Conservation (phyloP, 1,140 invertebrate species). For the Armadillidium nasatum region DNA sequence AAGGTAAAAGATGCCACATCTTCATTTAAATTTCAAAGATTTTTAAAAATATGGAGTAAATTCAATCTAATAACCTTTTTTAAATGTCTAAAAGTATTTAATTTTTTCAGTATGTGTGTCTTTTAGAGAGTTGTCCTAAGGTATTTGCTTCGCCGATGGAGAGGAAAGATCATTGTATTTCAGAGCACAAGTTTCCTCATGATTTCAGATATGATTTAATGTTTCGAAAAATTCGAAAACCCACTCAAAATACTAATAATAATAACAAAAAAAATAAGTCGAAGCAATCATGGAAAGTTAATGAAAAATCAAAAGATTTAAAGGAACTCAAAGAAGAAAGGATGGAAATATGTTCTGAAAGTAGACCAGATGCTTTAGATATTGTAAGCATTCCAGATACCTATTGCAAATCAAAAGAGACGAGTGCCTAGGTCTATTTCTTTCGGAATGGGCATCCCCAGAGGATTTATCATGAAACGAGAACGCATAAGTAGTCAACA, state of each 20-base stretch:
- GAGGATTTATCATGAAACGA: not conserved
- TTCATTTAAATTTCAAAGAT: not conserved
- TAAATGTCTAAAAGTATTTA: not conserved
- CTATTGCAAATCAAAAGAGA: too few relatives aligned
- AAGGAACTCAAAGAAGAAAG: not conserved
- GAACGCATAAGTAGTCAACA: not conserved
- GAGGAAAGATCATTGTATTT: not conserved
- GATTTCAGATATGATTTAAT: not conserved
- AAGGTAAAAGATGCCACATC: not conserved
- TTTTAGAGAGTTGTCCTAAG: not conserved
- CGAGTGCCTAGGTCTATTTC: not conserved
- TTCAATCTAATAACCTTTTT: too few relatives aligned
- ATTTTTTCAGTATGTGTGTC: not conserved
- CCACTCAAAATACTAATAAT: not conserved
- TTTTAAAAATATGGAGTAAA: not conserved
- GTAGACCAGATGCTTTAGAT: not conserved
- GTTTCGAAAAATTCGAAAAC: not conserved
- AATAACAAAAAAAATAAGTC: not conserved
- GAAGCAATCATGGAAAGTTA: not conserved
- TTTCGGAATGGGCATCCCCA: not conserved
- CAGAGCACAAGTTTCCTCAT: not conserved
- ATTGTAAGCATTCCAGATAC: too few relatives aligned
- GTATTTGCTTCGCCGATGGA: not conserved
- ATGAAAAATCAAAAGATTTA: not conserved
- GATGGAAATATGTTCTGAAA: not conserved